phyloP scores from a whole-genome alignment of 2,888 invertebrate genomes.

The Orthosia gracilis region DNA sequence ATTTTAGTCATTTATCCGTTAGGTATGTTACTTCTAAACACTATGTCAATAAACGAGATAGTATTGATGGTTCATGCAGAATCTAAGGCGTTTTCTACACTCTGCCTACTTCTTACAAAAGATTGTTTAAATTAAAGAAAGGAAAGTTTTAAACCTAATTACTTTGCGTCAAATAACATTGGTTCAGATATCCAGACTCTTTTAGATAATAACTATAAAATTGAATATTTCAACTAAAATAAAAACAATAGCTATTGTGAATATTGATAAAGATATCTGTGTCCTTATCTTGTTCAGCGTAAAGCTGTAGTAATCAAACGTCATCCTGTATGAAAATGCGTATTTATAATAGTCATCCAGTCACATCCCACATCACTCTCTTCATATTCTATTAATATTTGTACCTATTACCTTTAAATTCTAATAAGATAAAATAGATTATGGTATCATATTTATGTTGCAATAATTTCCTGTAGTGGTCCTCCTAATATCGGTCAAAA shows the following conservation, averaged over 20 bases:
- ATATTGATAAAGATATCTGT: constrained; percentile 41
- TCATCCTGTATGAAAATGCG: constrained; percentile 11
- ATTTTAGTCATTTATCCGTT: constrained; percentile 1
- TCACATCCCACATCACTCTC: background rate
- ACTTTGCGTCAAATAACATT: background rate
- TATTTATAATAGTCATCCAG: constrained; percentile 11
- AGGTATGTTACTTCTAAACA: background rate
- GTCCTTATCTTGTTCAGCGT: constrained; percentile 34
- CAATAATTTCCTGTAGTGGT: background rate
- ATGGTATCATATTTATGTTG: background rate
- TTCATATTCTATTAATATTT: too few species aligned
- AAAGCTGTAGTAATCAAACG: constrained; percentile 25
- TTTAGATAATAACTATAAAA: background rate
- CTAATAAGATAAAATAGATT: too few species aligned
- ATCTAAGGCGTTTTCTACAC: background rate
- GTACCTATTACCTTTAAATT: background rate
- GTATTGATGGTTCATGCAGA: background rate
- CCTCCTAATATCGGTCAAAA: background rate
- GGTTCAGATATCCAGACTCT: background rate
- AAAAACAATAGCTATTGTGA: constrained; percentile 13
- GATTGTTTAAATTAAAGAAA: background rate
- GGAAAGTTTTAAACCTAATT: background rate
- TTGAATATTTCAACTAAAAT: background rate
- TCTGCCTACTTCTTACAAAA: background rate
- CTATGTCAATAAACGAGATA: background rate